Base-by-base conservation (phyloP, 2,113 vertebrate genomes). In the Phylloscopus trochiloides region DNA sequence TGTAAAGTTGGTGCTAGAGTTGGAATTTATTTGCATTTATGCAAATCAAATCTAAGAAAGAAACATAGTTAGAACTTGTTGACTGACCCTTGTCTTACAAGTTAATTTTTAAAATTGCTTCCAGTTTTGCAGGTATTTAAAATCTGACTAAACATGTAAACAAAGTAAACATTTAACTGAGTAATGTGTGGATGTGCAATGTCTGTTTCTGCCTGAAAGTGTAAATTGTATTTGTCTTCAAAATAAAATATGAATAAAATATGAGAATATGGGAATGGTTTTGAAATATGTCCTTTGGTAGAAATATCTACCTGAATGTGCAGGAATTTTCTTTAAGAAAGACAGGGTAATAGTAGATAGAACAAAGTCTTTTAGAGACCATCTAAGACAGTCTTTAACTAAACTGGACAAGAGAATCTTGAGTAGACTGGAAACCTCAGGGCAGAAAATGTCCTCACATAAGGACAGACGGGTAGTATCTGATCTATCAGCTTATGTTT, bases 1-100 rank as follows among this genome's bases (percentile, higher is more conserved):
- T 5, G 10, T 48, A 43, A 75, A 73, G 12, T 10, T 68, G 14
- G 17, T 51, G 14, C 57, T 59, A 25, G 1, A 2, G 40, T 0
- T 55, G 32, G 28, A 63, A 26, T 75, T 63, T 78, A 67, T 38
- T 67, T 32, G 17, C 12, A 66, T 54, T 36, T 34, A 66, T 25
- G 21, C 34, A 85, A 42, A 58, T 74, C 19, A 66, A 89, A 91
- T 58, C 7, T n/a, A 61, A 63, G 40, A 58, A 73, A 63, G 12
- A 59, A 90, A 47, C 4, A 42, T 1, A 25, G 32, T 26, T 58
- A 51, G 21, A 47, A 74, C 9, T 67, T 3, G 1, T 8, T 74
- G 66, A 85, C 28, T 79, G 42, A 55, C 19, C 19, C 16, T 75
- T 55, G 43, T 42, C 5, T n/a, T 71, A 63, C 1, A 45, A 58